Evolutionary conservation across 2,113 vertebrate genomes (phyloP), one percentile per base, ranked within the genome.

Genomic region (Tautogolabrus adspersus): DNA sequence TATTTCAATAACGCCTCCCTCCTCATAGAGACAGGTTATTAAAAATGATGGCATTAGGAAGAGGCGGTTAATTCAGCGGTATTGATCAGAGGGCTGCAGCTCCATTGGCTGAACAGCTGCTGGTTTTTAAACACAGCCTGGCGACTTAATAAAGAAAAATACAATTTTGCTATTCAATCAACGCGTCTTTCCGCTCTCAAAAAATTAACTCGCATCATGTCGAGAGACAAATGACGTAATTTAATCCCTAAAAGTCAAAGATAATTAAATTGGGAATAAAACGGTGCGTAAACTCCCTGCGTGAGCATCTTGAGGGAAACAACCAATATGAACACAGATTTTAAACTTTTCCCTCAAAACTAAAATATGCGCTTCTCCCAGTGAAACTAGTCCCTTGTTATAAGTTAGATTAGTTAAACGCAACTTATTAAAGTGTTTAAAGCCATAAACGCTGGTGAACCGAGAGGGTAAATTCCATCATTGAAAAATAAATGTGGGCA

Each of bases 381-480:
- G n/a, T 8, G n/a, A 6, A 40, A 12, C 8, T 1, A 10, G 1
- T 44, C 46, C 15, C 0, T 2, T 40, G 0, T 13, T 2, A 8
- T 6, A 0, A 47, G 37, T 73, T 63, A 6, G 3, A 47, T 7
- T 21, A 71, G 67, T 44, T 30, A 55, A 47, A 67, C 6, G 11
- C 8, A 3, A 80, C 65, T 73, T 67, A 38, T 38, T 2, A 8
- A 51, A 56, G 5, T 47, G 11, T 15, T 47, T 47, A 47, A 1
- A 44, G 10, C 47, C 47, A 49, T 4, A 18, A 18, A 49, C 47
- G 11, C 40, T 42, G 8, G 11, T 42, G 3, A 9, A 49, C 6
- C 0, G 47, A 18, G 16, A 16, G 46, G 44, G 44, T 11, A 46
- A 60, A 76, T 34, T 81, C 79, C 79, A 54, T 26, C 37, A 21